Percentiles rank a stretch among this genome's conserved stretches.
Evolutionary conservation across 2,113 vertebrate genomes (phyloP).

Genomic region (Phalacrocorax aristotelis): DNA sequence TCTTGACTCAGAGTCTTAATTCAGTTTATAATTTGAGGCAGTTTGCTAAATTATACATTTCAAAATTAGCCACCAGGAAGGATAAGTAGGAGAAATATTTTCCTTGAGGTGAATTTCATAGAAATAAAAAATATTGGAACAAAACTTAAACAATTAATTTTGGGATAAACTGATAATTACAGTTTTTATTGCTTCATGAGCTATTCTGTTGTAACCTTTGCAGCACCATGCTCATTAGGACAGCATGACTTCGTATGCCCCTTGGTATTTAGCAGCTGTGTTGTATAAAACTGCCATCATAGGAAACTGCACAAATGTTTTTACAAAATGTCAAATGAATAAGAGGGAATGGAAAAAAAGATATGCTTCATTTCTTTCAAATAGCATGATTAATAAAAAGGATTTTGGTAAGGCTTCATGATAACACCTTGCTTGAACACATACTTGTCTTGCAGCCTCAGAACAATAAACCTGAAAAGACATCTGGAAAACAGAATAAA

Average conservation of each 20-base stretch:
- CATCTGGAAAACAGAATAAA: not conserved
- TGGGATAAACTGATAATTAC: not conserved
- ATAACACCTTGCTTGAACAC: not conserved
- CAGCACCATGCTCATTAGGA: not conserved
- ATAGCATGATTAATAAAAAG: not conserved
- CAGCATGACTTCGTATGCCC: not conserved
- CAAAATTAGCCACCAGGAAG: slow-evolving; percentile 32
- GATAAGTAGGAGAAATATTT: not conserved
- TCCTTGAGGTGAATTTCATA: not conserved
- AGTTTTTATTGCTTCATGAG: not conserved
- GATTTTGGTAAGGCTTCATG: not conserved
- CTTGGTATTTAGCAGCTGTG: not conserved
- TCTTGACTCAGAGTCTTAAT: not conserved
- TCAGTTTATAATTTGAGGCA: not conserved
- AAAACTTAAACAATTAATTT: not conserved
- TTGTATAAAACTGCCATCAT: not conserved
- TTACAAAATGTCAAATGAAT: not conserved
- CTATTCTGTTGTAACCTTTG: not conserved
- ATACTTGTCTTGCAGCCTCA: not conserved
- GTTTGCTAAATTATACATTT: slow-evolving; percentile 37
- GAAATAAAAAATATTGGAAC: not conserved
- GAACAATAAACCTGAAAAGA: not conserved
- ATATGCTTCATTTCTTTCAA: not conserved
- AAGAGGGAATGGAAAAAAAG: not conserved
- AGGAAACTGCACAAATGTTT: not conserved